Base-by-base conservation (phyloP, 2,113 vertebrate species). In the Sapajus apella region DNA sequence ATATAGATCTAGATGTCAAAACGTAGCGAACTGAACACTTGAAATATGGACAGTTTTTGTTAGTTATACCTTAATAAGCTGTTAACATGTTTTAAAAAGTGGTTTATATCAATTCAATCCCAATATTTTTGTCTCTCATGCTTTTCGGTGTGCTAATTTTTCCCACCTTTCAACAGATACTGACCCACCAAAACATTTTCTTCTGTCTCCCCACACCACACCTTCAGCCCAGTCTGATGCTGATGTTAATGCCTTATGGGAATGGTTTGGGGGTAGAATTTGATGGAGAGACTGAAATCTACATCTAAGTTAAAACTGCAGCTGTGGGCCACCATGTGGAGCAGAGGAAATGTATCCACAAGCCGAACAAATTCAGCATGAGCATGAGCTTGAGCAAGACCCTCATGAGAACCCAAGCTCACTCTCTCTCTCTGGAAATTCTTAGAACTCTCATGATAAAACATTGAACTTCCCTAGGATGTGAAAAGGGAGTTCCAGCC, bases 51-150 rank as follows among this genome's bases (percentile, higher is more conserved):
- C 43, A 2, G 16, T 35, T 91, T 73, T 94, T 55, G 47, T 79
- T 20, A 97, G 93, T 79, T 90, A 92, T 32, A 37, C 56, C 37
- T 91, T 95, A 32, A 64, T 81, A 87, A 86, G 73, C 79, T 91
- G 68, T 61, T 85, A 52, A 83, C 45, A 56, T 37, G 66, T 88
- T 93, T 91, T 87, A 64, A 87, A 82, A 76, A 80, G 52, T 76
- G 56, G 21, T 76, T 96, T 94, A 16, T 96, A 76, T 87, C 83
- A 64, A 87, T 76, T 79, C 66, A 56, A 92, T 95, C 27, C 66
- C 61, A 47, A 90, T 70, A n/a, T 12, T 89, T 83, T 72, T n/a
- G 32, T 64, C 20, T 91, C 47, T 87, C 20, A 4, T 27, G 30
- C 56, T 94, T 91, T 72, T 10, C 79, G 52, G 52, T 64, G 55